Evolutionary conservation across 2,888 invertebrate genomes (phyloP), one percentile per base, ranked within the genome.

Genomic region (Caradrina clavipalpis): DNA sequence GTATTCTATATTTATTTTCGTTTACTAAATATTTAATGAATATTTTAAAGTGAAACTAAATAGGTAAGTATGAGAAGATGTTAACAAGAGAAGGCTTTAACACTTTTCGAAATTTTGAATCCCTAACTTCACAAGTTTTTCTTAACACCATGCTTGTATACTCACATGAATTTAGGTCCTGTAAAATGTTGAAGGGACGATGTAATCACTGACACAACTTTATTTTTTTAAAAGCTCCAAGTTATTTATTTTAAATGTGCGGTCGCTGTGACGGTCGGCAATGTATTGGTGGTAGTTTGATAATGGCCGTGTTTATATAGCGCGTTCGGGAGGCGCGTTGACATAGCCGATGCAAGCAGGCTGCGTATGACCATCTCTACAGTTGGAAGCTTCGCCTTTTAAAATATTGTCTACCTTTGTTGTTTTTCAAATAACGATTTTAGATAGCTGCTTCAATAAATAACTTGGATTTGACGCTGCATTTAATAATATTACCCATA

Each of bases 261-360:
- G 93, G 88, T 87, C 94, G 92, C 89, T 90, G 88, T 90, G 94
- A 92, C 93, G 87, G 93, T 87, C 91, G 90, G 92, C 93, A 90
- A 94, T 92, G 93, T 93, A 95, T 95, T 95, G 94, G 91, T 91
- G 88, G 88, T 87, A 85, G 90, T 86, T 84, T 92, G 93, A 92
- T 92, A 92, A 91, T 87, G 89, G 86, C 84, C 86, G 87, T 86
- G 90, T 89, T 94, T 95, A 92, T 95, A 95, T 95, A 95, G 88
- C 85, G 80, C 78, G 86, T 76, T 82, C 82, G 78, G 85, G 86
- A 88, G 89, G 88, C 89, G 86, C 88, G 88, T 88, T 90, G 90
- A 85, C 91, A 87, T 88, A 88, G 85, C 85, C 89, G 84, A 85
- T 90, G 90, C 91, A 91, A 88, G 88, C 85, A 86, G 87, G 86